Evolutionary conservation across 1,140 invertebrate genomes (phyloP).

Genomic region (Drosophila kikkawai): DNA sequence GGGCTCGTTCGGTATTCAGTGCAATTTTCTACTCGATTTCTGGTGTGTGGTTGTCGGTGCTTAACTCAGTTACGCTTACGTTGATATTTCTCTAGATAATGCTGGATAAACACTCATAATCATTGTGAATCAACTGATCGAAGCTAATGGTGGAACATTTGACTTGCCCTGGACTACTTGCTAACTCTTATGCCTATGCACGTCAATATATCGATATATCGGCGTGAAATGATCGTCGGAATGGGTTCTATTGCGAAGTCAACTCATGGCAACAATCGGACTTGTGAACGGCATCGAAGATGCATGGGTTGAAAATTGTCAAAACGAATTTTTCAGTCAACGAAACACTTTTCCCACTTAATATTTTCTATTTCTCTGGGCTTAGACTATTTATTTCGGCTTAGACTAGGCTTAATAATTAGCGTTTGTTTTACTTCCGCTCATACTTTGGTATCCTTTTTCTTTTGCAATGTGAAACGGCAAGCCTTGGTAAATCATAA

Average conservation of each 20-base stretch:
- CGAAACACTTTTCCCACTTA: slow-evolving; percentile 44
- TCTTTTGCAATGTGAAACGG: slow-evolving; percentile 31
- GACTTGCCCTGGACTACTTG: slow-evolving; percentile 34
- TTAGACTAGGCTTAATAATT: slow-evolving; percentile 35
- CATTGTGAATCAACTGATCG: slow-evolving; percentile 56
- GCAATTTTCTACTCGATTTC: slow-evolving; percentile 68
- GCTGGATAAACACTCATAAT: slow-evolving; percentile 53
- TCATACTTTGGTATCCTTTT: background rate
- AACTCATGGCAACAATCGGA: slow-evolving; percentile 11
- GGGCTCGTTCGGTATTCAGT: slow-evolving; percentile 52
- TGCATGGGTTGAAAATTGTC: slow-evolving; percentile 11
- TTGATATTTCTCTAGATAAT: slow-evolving; percentile 65
- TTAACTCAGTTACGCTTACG: slow-evolving; percentile 47
- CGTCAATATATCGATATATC: slow-evolving; percentile 49
- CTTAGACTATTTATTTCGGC: slow-evolving; percentile 15
- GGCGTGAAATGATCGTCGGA: slow-evolving; percentile 45
- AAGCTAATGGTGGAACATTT: slow-evolving; percentile 55
- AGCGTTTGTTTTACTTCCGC: slow-evolving; percentile 1
- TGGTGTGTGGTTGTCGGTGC: slow-evolving; percentile 53
- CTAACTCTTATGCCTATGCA: slow-evolving; percentile 51
- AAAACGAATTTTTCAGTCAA: slow-evolving; percentile 64
- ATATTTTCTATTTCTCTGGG: slow-evolving; percentile 2
- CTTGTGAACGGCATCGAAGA: slow-evolving; percentile 4
- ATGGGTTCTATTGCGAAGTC: slow-evolving; percentile 30
- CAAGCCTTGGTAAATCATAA: slow-evolving; percentile 49